Evolutionary conservation across 2,888 invertebrate genomes (phyloP).

Genomic region (Agriopis marginaria): DNA sequence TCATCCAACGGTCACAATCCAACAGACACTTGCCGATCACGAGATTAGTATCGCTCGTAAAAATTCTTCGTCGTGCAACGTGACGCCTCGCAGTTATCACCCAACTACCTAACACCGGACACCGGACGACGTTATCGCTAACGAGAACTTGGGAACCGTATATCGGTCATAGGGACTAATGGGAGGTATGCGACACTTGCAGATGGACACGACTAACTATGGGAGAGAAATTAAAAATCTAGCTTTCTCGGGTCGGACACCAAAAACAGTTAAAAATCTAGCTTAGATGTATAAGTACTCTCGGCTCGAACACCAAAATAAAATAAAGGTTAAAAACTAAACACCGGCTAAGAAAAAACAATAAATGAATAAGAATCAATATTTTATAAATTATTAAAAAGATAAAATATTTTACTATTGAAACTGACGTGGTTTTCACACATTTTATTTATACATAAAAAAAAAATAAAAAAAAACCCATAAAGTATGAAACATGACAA

Average conservation of each 20-base stretch:
- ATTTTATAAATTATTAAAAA: no score
- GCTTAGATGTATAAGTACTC: no score
- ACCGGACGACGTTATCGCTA: conserved; percentile 28
- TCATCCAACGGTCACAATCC: conserved; percentile 9
- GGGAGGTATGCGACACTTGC: conserved; percentile 16
- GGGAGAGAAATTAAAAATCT: background rate
- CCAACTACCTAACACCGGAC: background rate
- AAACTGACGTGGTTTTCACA: no score
- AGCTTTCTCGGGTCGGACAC: background rate
- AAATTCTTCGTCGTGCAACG: conserved; percentile 22
- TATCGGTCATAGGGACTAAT: conserved; percentile 34
- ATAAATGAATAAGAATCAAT: no score
- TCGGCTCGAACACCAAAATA: no score
- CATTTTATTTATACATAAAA: no score
- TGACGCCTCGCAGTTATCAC: conserved; percentile 4
- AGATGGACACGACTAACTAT: background rate
- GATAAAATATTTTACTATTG: no score
- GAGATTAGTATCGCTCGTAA: conserved; percentile 14
- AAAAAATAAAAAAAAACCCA: no score
- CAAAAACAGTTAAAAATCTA: background rate
- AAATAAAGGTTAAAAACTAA: no score
- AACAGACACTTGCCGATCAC: conserved; percentile 10
- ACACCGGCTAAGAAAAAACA: no score
- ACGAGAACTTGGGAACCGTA: conserved; percentile 23
- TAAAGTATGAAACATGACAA: no score